A percentile compares a stretch with the other conserved stretches of the same genome.
These are phyloP conservation scores for Arctocebus calabarensis DNA, from an alignment of 2,797 vertebrate genomes.

Conservation along the genomic window DNA sequence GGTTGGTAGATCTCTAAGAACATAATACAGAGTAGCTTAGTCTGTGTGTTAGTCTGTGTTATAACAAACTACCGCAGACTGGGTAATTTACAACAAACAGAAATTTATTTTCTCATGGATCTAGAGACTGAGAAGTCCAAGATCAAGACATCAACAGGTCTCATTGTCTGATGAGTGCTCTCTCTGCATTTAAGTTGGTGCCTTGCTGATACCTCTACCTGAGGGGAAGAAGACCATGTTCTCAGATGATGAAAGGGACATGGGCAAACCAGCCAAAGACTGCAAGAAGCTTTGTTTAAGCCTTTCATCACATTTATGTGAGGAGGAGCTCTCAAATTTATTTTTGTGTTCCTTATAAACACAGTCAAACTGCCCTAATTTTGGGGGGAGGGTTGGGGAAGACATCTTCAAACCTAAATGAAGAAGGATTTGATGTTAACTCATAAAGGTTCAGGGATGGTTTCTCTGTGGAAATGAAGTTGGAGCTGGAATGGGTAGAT, in stretches of 20 bases:
- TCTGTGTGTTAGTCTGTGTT: background rate
- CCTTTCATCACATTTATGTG: background rate
- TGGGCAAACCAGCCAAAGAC: background rate
- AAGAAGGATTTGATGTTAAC: background rate
- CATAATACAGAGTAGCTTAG: background rate
- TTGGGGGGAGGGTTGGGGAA: too few relatives aligned
- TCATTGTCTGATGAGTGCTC: background rate
- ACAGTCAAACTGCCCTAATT: background rate
- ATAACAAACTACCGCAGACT: background rate
- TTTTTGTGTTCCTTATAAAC: too few relatives aligned
- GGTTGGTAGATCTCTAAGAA: background rate
- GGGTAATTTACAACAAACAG: background rate
- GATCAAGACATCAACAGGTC: too few relatives aligned
- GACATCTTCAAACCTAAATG: background rate
- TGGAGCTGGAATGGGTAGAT: background rate
- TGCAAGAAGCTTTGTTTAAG: background rate
- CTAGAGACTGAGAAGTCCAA: background rate
- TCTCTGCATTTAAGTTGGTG: background rate
- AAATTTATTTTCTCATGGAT: background rate
- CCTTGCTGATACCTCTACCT: background rate
- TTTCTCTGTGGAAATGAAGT: background rate
- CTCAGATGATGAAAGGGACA: background rate
- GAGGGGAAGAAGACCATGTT: background rate
- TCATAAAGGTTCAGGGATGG: background rate
- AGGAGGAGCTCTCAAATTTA: background rate